Base-by-base conservation (phyloP, 2,888 invertebrate species). In the Linyphia triangularis region DNA sequence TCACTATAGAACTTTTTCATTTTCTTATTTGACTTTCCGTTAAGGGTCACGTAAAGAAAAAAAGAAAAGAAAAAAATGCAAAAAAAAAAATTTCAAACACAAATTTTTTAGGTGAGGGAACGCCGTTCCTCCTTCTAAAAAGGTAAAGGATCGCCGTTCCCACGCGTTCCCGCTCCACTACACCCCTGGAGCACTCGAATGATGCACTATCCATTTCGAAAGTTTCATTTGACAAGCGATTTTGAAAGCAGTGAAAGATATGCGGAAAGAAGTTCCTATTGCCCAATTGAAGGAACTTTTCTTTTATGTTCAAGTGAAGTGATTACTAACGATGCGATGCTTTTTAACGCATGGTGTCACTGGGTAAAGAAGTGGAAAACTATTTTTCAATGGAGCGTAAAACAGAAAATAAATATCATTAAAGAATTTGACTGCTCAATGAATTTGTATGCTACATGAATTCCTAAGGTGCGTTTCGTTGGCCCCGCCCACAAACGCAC, bases 361-460 rank as follows among this genome's bases (percentile, higher is more conserved):
- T 72, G 40, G 43, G 70, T 63, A 72, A 72, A 82, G 81, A 59
- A 81, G 69, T 81, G 69, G 81, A 69, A 81, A 69, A 69, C 33
- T 81, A 59, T 57, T 81, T 24, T 37, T 22, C 81, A 57, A 19
- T 22, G 81, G 59, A 69, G 79, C 69, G 37, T 81, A 10, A 37
- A 24, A 63, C 37, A 24, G 77, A 26, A 37, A 59, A 77, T 33
- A 28, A 59, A 59, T 61, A 24, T 77, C 77, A 33, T 37, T 28
- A 6, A 77, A 28, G 24, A 16, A 51, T 19, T 16, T 33, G 22
- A 77, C 37, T 63, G 33, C 24, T 37, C 24, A 26, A 40, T 16
- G 63, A 61, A 33, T 33, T 75, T 75, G 30, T 19, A 57, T 40
- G 63, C 40, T 77, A 26, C 26, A n/a, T n/a, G n/a, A n/a, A n/a